phyloP scores from a whole-genome alignment of 2,113 vertebrate species.

The Archilochus colubris region DNA sequence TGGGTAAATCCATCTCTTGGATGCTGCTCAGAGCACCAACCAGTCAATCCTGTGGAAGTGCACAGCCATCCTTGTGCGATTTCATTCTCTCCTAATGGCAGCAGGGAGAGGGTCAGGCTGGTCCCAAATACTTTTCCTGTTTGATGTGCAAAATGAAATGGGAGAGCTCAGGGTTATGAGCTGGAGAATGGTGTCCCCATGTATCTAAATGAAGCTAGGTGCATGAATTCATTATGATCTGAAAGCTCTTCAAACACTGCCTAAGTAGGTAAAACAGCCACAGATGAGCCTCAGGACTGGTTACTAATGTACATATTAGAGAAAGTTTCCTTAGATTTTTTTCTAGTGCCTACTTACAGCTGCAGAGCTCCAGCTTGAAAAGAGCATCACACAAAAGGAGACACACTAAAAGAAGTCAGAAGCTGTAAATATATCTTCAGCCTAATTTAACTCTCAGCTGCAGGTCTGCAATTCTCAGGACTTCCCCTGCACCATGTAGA shows the following conservation, averaged over 20 bases:
- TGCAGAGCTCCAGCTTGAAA: neutral
- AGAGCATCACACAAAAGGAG: neutral
- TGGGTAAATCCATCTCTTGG: neutral
- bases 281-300: neutral
- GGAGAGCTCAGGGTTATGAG: neutral
- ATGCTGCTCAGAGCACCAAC: neutral
- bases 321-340: slow-evolving; percentile 22
- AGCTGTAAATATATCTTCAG: slow-evolving; percentile 18
- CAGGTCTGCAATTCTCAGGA: neutral
- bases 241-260: neutral
- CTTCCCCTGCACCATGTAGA: neutral
- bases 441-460: neutral
- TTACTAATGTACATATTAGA: neutral
- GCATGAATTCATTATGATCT: neutral
- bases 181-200: rapidly evolving
- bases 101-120: neutral
- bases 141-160: neutral
- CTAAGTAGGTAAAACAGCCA: neutral
- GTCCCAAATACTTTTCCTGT: neutral
- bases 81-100: neutral
- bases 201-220: slow-evolving; percentile 19
- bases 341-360: neutral
- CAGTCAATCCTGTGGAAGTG: neutral
- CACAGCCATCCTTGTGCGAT: neutral
- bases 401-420: neutral